Conservation (phyloP, 2,888 invertebrate species). For the Andricus quercusramuli region DNA sequence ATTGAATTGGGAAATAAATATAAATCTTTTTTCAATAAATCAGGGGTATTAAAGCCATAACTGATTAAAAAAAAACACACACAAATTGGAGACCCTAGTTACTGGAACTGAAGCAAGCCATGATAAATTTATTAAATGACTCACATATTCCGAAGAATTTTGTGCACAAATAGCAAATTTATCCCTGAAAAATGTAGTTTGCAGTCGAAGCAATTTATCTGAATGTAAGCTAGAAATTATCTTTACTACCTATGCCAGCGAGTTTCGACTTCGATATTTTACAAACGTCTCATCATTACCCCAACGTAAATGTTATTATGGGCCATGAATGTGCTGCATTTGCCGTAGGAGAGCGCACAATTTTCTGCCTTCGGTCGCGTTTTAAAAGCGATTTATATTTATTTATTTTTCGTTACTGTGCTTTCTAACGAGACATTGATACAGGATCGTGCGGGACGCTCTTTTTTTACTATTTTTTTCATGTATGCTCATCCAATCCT, state of each 20-base stretch:
- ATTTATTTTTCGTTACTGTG: slow-evolving; percentile 56
- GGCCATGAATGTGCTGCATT: slow-evolving; percentile 36
- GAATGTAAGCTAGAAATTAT: slow-evolving; percentile 15
- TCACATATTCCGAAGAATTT: not conserved
- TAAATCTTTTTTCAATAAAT: too few species aligned
- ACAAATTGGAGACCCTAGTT: too few species aligned
- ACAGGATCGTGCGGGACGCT: slow-evolving; percentile 53
- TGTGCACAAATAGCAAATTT: slow-evolving; percentile 2
- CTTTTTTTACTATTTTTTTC: slow-evolving; percentile 7
- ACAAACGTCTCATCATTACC: slow-evolving; percentile 23
- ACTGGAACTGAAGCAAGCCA: too few species aligned
- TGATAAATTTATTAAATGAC: not conserved
- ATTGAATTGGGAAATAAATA: too few species aligned
- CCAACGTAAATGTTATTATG: slow-evolving; percentile 6
- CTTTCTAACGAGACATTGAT: slow-evolving; percentile 65
- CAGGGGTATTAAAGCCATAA: too few species aligned
- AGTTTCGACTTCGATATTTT: slow-evolving; percentile 9
- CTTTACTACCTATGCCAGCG: not conserved
- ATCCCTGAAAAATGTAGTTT: not conserved
- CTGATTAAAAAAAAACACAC: too few species aligned
- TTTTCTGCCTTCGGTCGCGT: slow-evolving; percentile 51
- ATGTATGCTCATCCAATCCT: slow-evolving; percentile 23
- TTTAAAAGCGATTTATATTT: slow-evolving; percentile 28
- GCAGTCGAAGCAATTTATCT: slow-evolving; percentile 9
- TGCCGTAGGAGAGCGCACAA: slow-evolving; percentile 45